Evolutionary conservation across 2,797 vertebrate genomes (phyloP).

Genomic region (Amblyopsis hoosieri): DNA sequence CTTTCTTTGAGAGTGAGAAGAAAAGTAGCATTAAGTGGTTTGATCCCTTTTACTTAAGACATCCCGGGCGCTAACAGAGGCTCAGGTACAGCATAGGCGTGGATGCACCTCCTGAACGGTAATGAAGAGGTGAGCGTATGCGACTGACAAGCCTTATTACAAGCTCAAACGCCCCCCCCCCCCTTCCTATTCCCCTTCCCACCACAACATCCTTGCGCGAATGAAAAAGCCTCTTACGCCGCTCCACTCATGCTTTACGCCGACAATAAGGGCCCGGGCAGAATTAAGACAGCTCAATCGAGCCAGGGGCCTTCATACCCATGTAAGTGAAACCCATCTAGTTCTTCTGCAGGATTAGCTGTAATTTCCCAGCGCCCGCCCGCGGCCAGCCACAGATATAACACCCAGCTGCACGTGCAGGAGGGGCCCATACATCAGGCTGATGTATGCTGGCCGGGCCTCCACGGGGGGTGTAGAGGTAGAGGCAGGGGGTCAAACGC

Average conservation of each 20-base stretch:
- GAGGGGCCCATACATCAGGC: constrained; percentile 54
- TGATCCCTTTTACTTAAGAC: constrained; percentile 73
- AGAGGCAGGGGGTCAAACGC: constrained; percentile 7
- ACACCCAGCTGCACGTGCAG: constrained; percentile 36
- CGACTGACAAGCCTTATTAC: constrained; percentile 33
- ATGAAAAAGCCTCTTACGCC: neutral
- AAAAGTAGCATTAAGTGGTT: constrained; percentile 82
- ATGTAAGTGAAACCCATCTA: constrained; percentile 43
- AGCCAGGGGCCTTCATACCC: constrained; percentile 17
- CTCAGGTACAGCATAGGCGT: constrained; percentile 62
- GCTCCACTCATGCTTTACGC: constrained; percentile 18
- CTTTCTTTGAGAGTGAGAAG: constrained; percentile 58
- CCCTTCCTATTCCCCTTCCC: too few species aligned
- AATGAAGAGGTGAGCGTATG: constrained; percentile 39
- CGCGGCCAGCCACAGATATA: constrained; percentile 46
- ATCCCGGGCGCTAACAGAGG: constrained; percentile 58
- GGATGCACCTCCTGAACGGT: constrained; percentile 34
- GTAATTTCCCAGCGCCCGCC: constrained; percentile 49
- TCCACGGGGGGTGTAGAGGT: constrained; percentile 44
- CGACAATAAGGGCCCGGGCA: constrained; percentile 28
- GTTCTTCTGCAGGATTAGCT: constrained; percentile 43
- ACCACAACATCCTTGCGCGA: neutral
- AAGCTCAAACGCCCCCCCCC: constrained; percentile 16
- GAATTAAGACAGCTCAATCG: constrained; percentile 35
- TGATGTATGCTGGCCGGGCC: constrained; percentile 47